Percentiles rank a stretch among this genome's conserved stretches.
phyloP scores from a whole-genome alignment of 2,888 invertebrate species.

The Stenurella melanura region DNA sequence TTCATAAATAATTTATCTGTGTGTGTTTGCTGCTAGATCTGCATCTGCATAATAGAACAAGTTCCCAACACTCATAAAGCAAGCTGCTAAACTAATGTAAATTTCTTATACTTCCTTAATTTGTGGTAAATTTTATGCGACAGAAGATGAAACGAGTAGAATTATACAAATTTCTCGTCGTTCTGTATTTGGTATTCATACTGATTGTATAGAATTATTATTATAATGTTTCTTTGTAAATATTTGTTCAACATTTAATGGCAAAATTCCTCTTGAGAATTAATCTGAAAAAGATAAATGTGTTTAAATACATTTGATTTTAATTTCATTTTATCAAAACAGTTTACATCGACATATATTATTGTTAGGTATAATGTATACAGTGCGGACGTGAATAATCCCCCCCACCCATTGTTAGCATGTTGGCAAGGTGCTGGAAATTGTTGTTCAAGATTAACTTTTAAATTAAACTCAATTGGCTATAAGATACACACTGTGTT shows the following conservation, averaged over 20 bases:
- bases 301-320: neutral
- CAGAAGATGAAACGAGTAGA: neutral
- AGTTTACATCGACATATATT: too few species aligned
- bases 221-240: neutral
- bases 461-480: too few species aligned
- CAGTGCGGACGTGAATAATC: too few species aligned
- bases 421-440: too few species aligned
- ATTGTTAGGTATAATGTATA: too few species aligned
- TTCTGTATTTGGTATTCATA: neutral
- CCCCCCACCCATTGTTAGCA: too few species aligned
- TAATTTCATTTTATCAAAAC: neutral
- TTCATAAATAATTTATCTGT: constrained; percentile 23
- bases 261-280: neutral
- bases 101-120: constrained; percentile 11
- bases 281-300: neutral
- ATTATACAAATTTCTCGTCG: neutral
- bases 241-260: neutral
- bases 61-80: neutral
- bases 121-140: neutral
- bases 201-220: neutral
- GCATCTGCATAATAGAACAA: constrained; percentile 23
- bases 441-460: too few species aligned
- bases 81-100: constrained; percentile 17
- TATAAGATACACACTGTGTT: too few species aligned
- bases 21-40: constrained; percentile 13